Conservation (phyloP, 2,797 vertebrate genomes). For the Lateolabrax maculatus region DNA sequence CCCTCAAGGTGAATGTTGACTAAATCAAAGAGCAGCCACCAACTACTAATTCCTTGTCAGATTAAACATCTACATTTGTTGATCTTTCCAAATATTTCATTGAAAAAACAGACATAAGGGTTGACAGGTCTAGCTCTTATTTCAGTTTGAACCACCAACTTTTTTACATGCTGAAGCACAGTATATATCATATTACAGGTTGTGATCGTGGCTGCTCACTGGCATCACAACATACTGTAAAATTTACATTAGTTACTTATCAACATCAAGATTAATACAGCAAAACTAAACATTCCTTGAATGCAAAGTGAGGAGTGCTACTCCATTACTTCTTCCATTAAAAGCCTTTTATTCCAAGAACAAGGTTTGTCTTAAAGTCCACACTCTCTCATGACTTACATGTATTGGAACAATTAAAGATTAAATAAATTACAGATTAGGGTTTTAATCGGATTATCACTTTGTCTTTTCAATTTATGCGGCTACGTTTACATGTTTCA, state of each 20-base stretch:
- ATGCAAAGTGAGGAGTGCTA: neutral
- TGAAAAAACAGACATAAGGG: neutral
- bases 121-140: neutral
- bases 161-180: too few relatives aligned
- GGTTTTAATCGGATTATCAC: neutral
- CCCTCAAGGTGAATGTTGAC: neutral
- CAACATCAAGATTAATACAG: neutral
- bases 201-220: neutral
- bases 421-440: neutral
- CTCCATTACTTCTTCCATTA: neutral
- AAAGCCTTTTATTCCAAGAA: conserved; percentile 1
- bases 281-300: neutral
- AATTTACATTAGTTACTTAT: neutral
- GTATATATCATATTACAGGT: too few relatives aligned
- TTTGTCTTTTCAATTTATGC: neutral
- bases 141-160: neutral
- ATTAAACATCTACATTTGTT: neutral
- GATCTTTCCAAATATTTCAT: neutral
- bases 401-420: neutral
- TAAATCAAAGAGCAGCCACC: neutral
- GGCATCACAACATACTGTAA: neutral
- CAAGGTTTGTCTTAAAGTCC: neutral
- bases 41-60: too few relatives aligned
- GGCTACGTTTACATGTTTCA: neutral
- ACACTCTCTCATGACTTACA: neutral